These are phyloP conservation scores for Phalanger gymnotis DNA, from an alignment of 2,797 vertebrate species.

Conservation along the genomic window DNA sequence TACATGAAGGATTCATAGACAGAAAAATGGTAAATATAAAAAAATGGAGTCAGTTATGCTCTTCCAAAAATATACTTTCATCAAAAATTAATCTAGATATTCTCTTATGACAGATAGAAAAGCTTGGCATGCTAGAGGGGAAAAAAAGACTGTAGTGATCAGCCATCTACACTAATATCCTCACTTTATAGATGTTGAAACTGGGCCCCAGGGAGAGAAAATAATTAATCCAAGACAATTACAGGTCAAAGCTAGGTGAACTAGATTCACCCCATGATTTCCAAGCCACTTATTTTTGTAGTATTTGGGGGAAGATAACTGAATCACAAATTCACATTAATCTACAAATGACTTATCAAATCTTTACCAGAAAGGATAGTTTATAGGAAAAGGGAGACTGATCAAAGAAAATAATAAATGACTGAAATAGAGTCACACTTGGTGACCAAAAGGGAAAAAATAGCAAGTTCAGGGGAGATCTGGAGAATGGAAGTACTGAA, in stretches of 20 bases:
- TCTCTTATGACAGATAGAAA: neutral
- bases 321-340: neutral
- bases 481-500: neutral
- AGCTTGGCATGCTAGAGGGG: neutral
- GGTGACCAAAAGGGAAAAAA: neutral
- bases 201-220: neutral
- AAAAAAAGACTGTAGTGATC: neutral
- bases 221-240: neutral
- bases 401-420: neutral
- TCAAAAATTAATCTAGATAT: neutral
- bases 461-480: neutral
- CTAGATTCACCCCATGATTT: neutral
- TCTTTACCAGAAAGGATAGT: neutral
- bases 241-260: neutral
- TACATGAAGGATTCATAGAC: neutral
- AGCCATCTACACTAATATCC: neutral
- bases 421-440: neutral
- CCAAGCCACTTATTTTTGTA: neutral
- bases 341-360: neutral
- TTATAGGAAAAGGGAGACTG: neutral
- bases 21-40: neutral
- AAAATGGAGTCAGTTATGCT: neutral
- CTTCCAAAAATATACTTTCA: neutral
- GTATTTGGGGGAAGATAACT: neutral
- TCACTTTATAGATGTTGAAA: neutral